phyloP scores from a whole-genome alignment of 2,113 vertebrate species.

The Anguilla rostrata region DNA sequence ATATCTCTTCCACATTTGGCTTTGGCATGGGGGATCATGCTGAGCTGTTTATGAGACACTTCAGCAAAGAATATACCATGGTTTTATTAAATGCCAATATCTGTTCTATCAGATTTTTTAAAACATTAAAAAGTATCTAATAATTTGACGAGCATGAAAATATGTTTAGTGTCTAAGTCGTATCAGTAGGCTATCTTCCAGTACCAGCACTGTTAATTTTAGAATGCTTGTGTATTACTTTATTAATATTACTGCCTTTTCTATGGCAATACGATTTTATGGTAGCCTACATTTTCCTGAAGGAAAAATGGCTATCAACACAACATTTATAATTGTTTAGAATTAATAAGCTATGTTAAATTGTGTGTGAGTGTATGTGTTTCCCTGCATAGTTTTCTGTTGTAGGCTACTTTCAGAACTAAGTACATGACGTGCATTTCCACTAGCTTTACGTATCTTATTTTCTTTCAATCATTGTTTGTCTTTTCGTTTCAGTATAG shows the following conservation, averaged over 20 bases:
- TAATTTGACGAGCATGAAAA: background rate
- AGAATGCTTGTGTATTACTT: background rate
- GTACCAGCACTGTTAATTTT: background rate
- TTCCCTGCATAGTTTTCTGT: background rate
- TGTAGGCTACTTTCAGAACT: background rate
- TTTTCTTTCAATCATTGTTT: background rate
- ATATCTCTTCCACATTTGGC: conserved; percentile 41
- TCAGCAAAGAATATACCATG: conserved; percentile 33
- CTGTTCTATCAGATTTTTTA: background rate
- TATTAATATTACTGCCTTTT: background rate
- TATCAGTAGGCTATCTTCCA: background rate
- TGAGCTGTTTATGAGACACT: conserved; percentile 47
- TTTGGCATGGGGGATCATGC: conserved; percentile 33
- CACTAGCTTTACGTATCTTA: background rate
- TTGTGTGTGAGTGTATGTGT: background rate
- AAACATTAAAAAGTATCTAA: background rate
- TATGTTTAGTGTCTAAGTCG: background rate
- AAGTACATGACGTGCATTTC: background rate
- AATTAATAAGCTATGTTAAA: background rate
- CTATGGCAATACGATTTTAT: background rate
- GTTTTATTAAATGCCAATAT: conserved; percentile 21
- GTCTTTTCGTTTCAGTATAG: conserved; percentile 16
- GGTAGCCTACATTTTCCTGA: background rate
- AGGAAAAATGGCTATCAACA: background rate
- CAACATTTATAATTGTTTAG: background rate